A percentile compares a stretch with the other conserved stretches of the same genome.
phyloP scores from a whole-genome alignment of 2,113 vertebrate genomes.

The Salvator merianae region DNA sequence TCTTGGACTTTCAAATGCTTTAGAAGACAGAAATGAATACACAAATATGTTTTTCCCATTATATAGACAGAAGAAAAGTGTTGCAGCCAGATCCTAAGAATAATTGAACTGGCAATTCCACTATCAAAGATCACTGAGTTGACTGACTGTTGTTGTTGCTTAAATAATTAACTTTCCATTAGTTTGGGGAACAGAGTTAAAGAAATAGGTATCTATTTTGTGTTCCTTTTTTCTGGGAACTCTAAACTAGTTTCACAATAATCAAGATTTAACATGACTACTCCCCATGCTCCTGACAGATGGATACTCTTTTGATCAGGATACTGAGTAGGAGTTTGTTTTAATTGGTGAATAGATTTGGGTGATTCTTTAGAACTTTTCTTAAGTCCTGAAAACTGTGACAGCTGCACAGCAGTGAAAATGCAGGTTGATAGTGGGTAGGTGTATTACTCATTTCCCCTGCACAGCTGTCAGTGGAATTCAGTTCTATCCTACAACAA shows the following conservation, averaged over 20 bases:
- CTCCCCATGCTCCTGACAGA: slow-evolving; percentile 36
- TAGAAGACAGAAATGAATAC: background rate
- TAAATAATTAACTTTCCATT: background rate
- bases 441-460: slow-evolving; percentile 6
- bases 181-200: background rate
- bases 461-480: background rate
- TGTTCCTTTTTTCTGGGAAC: slow-evolving; percentile 29
- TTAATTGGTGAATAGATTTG: slow-evolving; percentile 43
- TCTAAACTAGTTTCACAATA: background rate
- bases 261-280: slow-evolving; percentile 3
- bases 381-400: slow-evolving; percentile 1
- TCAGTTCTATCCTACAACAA: fast-evolving
- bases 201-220: slow-evolving; percentile 17
- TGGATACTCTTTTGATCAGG: slow-evolving; percentile 38
- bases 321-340: slow-evolving; percentile 29
- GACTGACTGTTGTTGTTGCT: background rate
- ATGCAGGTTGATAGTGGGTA: slow-evolving; percentile 36
- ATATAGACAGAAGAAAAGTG: background rate
- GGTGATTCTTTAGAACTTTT: slow-evolving; percentile 21
- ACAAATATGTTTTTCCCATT: background rate
- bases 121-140: background rate
- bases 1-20: background rate
- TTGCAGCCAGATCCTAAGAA: background rate
- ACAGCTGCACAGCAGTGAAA: slow-evolving; percentile 19
- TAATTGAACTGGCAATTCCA: background rate